Conservation (phyloP, 2,888 invertebrate species). For the Nesidiocoris tenuis region DNA sequence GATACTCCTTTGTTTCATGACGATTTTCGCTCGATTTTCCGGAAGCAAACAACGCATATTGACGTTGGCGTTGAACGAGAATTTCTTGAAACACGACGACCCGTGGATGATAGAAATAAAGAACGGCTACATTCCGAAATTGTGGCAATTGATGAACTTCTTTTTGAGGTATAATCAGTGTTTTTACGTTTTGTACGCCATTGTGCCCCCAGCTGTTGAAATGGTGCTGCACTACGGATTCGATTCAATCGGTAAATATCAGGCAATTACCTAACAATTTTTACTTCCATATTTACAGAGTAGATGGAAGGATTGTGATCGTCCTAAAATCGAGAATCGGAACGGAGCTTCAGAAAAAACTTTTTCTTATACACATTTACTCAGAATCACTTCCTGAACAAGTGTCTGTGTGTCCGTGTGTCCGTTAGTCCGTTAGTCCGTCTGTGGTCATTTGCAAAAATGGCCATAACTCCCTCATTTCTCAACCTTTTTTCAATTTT, state of each 20-base stretch:
- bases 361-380: no score
- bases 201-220: not conserved
- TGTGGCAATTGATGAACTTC: constrained; percentile 8
- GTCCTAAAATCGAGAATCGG: no score
- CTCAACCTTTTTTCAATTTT: no score
- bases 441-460: no score
- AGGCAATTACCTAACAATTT: no score
- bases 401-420: no score
- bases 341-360: no score
- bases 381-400: no score
- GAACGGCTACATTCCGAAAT: not conserved
- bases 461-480: no score
- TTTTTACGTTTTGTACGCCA: not conserved
- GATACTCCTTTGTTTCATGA: not conserved
- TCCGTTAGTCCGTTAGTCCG: no score
- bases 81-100: not conserved
- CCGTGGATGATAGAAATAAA: constrained; percentile 15
- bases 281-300: no score
- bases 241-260: not conserved
- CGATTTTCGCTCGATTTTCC: not conserved
- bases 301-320: no score
- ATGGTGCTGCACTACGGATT: not conserved
- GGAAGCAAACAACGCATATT: not conserved
- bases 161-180: not conserved
- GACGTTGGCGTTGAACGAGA: not conserved